phyloP scores from a whole-genome alignment of 2,113 vertebrate species.

The Buteo buteo region DNA sequence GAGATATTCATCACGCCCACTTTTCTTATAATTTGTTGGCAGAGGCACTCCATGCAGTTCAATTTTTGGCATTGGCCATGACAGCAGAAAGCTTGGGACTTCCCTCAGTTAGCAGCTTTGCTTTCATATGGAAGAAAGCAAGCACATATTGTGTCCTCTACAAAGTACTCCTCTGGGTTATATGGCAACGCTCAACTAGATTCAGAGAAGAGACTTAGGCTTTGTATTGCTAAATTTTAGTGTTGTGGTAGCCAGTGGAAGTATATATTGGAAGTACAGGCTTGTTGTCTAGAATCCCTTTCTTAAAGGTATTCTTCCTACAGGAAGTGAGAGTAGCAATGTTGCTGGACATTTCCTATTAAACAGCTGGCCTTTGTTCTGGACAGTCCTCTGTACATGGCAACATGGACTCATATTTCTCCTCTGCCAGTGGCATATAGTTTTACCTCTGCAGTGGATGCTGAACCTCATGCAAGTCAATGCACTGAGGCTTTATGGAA shows the following conservation, averaged over 20 bases:
- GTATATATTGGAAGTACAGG: background rate
- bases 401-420: background rate
- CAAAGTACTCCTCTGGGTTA: background rate
- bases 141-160: rapidly evolving
- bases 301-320: background rate
- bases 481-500: background rate
- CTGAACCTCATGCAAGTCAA: background rate
- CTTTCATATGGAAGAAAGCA: background rate
- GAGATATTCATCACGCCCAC: background rate
- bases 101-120: background rate
- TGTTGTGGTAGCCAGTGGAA: background rate
- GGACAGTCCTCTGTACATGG: background rate
- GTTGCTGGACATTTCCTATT: background rate
- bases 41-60: background rate
- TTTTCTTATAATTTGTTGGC: background rate
- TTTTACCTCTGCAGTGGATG: background rate
- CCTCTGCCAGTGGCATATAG: background rate
- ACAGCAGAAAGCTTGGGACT: background rate
- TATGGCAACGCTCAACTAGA: background rate
- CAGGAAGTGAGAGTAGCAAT: background rate
- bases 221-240: background rate
- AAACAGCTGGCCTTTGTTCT: background rate
- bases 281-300: background rate
- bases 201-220: background rate
- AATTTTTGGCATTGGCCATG: background rate